A percentile compares a stretch with the other conserved stretches of the same genome.
Conservation (phyloP, 2,888 invertebrate species). For the Alentia gelatinosa region DNA sequence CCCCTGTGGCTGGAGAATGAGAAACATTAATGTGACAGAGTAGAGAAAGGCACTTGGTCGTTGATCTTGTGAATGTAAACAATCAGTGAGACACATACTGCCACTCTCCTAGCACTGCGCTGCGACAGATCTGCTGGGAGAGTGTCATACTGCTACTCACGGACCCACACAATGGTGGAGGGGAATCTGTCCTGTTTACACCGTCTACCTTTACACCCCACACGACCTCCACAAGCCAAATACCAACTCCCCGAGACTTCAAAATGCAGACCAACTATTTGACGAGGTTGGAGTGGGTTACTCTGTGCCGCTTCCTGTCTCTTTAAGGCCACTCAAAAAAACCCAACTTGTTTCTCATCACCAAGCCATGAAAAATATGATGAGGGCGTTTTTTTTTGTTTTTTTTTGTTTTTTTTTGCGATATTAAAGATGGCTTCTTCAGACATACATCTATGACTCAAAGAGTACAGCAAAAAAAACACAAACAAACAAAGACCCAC, state of each 20-base stretch:
- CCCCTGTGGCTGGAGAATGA: not conserved
- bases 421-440: no score
- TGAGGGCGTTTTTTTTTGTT: no score
- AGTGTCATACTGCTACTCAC: not conserved
- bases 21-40: not conserved
- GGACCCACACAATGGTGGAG: not conserved
- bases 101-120: no score
- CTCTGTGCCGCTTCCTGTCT: not conserved
- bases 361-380: no score
- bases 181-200: not conserved
- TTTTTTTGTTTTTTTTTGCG: no score
- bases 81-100: not conserved
- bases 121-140: no score
- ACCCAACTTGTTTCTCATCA: no score
- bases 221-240: not conserved
- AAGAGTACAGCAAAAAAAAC: no score
- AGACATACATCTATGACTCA: no score
- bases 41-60: not conserved
- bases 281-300: not conserved
- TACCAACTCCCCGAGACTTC: not conserved
- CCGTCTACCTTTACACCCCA: not conserved
- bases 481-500: no score
- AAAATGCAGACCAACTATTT: not conserved
- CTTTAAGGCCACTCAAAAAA: no score
- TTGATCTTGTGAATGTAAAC: not conserved